phyloP scores from a whole-genome alignment of 2,888 invertebrate species.

The Neria commutata region DNA sequence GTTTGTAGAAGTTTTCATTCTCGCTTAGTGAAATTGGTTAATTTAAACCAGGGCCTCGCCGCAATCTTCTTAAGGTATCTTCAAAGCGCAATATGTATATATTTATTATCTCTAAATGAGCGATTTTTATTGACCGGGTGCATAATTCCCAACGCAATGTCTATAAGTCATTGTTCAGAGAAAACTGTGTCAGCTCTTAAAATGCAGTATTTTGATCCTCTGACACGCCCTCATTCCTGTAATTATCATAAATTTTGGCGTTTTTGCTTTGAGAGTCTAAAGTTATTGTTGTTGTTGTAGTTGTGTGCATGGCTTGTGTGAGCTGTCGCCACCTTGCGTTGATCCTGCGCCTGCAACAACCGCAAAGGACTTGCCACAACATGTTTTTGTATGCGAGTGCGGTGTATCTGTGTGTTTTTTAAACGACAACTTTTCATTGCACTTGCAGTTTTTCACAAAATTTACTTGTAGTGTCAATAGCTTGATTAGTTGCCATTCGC shows the following conservation, averaged over 20 bases:
- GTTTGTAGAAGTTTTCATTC: too few species aligned
- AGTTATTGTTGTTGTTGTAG: slow-evolving; percentile 5
- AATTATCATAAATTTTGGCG: slow-evolving; percentile 24
- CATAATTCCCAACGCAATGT: too few species aligned
- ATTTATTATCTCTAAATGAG: too few species aligned
- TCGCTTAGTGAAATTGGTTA: too few species aligned
- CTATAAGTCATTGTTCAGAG: too few species aligned
- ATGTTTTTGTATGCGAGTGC: too few species aligned
- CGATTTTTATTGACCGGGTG: too few species aligned
- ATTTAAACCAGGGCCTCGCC: too few species aligned
- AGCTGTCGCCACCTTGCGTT: neutral
- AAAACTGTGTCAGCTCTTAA: neutral
- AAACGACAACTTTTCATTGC: neutral
- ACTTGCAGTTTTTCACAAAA: neutral
- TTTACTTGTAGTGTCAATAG: neutral
- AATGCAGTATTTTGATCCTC: neutral
- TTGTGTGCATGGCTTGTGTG: neutral
- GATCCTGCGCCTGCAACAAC: neutral
- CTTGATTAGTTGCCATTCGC: neutral
- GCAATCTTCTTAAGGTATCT: too few species aligned
- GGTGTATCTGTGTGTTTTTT: too few species aligned
- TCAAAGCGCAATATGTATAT: too few species aligned
- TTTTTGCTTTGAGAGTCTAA: slow-evolving; percentile 12
- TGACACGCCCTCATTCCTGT: neutral
- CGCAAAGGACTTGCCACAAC: neutral